Conservation (phyloP, 2,888 invertebrate genomes). For the Taphrorychus bicolor region DNA sequence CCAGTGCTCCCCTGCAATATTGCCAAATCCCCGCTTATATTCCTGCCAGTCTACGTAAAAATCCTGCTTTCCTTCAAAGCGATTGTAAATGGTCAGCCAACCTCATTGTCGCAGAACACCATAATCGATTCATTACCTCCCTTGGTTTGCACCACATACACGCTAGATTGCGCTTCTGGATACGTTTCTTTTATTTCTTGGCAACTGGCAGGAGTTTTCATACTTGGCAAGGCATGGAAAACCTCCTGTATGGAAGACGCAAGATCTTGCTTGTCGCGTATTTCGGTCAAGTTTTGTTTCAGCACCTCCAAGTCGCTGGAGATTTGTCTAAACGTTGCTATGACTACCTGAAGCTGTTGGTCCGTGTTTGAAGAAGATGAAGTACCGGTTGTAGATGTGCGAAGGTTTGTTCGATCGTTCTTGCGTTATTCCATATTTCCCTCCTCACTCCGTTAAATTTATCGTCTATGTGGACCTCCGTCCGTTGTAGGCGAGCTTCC, state of each 20-base stretch:
- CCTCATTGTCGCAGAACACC: conserved; percentile 71
- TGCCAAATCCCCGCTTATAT: conserved; percentile 75
- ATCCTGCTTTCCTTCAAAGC: conserved; percentile 70
- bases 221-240: background rate
- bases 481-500: background rate
- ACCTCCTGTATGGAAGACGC: background rate
- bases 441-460: conserved; percentile 12
- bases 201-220: conserved; percentile 11
- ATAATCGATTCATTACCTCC: conserved; percentile 67
- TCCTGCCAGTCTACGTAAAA: conserved; percentile 72
- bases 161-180: conserved; percentile 55
- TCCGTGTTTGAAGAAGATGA: conserved; percentile 42
- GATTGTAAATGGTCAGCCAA: conserved; percentile 75
- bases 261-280: conserved; percentile 45
- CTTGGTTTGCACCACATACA: conserved; percentile 69
- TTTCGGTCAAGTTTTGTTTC: conserved; percentile 45
- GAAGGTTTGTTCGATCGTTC: background rate
- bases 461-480: conserved; percentile 14
- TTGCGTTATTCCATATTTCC: conserved; percentile 9
- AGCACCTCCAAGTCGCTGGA: conserved; percentile 44
- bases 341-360: conserved; percentile 47
- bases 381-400: no score
- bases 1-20: conserved; percentile 75
- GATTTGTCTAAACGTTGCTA: conserved; percentile 45
- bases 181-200: conserved; percentile 19